Conservation (phyloP, 2,113 vertebrate species). For the Actenoides hombroni region DNA sequence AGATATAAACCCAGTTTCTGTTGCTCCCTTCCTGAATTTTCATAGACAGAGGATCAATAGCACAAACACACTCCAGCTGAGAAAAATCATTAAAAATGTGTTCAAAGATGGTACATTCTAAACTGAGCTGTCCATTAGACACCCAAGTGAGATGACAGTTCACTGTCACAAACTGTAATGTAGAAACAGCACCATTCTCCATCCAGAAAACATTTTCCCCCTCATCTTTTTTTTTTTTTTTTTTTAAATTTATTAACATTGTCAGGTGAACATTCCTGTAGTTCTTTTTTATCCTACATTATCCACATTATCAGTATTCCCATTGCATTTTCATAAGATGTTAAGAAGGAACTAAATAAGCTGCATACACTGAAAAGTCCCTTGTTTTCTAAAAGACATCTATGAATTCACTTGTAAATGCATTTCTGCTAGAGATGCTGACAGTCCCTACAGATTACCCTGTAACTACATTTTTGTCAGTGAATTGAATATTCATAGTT, state of each 20-base stretch:
- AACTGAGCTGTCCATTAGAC: slow-evolving; percentile 4
- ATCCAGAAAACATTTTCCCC: background rate
- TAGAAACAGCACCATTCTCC: background rate
- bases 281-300: background rate
- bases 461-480: background rate
- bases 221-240: background rate
- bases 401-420: background rate
- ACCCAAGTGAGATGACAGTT: slow-evolving; percentile 2
- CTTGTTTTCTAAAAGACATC: background rate
- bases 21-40: slow-evolving; percentile 9
- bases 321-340: background rate
- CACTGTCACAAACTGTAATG: background rate
- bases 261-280: background rate
- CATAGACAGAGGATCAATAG: background rate
- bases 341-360: background rate
- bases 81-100: slow-evolving; percentile 14
- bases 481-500: background rate
- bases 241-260: background rate
- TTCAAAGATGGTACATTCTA: background rate
- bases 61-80: background rate
- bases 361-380: background rate
- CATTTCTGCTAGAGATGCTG: background rate
- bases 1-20: background rate
- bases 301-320: background rate
- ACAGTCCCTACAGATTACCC: background rate